Percentiles rank a stretch among this genome's conserved stretches.
phyloP scores from a whole-genome alignment of 2,888 invertebrate species.

The Crocallis elinguaria region DNA sequence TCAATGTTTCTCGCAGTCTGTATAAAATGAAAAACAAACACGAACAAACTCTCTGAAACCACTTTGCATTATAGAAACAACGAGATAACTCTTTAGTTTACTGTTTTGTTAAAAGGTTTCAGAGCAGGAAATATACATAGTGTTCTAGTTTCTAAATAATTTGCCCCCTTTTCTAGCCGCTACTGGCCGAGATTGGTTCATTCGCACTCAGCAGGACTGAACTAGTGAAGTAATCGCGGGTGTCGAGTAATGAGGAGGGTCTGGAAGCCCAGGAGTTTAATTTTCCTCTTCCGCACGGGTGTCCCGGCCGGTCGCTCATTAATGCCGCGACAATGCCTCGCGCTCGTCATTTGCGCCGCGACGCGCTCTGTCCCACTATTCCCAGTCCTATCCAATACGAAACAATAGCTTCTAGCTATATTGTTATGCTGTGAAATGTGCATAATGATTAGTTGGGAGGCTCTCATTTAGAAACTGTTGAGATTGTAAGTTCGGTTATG shows the following conservation, averaged over 20 bases:
- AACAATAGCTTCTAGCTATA: slow-evolving; percentile 42
- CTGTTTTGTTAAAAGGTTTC: slow-evolving; percentile 22
- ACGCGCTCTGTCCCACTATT: slow-evolving; percentile 25
- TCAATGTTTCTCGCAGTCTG: slow-evolving; percentile 67
- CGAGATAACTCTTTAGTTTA: slow-evolving; percentile 27
- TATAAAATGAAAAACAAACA: slow-evolving; percentile 75
- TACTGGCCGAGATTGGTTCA: slow-evolving; percentile 47
- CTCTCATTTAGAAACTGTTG: slow-evolving; percentile 10
- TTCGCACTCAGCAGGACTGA: slow-evolving; percentile 66
- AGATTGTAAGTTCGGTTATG: neutral
- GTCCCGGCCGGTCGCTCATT: slow-evolving; percentile 73
- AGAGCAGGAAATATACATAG: slow-evolving; percentile 16
- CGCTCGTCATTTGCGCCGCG: slow-evolving; percentile 71
- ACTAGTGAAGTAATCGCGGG: slow-evolving; percentile 64
- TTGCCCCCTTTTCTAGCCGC: slow-evolving; percentile 49
- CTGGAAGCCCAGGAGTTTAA: slow-evolving; percentile 81
- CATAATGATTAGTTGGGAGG: slow-evolving; percentile 24
- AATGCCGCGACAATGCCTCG: slow-evolving; percentile 78
- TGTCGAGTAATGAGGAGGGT: slow-evolving; percentile 76
- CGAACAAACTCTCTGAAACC: slow-evolving; percentile 30
- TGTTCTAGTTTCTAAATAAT: slow-evolving; percentile 53
- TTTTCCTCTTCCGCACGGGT: slow-evolving; percentile 82
- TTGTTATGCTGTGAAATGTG: slow-evolving; percentile 35
- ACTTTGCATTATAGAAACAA: slow-evolving; percentile 36
- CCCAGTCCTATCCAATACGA: slow-evolving; percentile 37